A percentile compares a stretch with the other conserved stretches of the same genome.
phyloP scores from a whole-genome alignment of 2,888 invertebrate genomes.

The Drosophila neonasuta region DNA sequence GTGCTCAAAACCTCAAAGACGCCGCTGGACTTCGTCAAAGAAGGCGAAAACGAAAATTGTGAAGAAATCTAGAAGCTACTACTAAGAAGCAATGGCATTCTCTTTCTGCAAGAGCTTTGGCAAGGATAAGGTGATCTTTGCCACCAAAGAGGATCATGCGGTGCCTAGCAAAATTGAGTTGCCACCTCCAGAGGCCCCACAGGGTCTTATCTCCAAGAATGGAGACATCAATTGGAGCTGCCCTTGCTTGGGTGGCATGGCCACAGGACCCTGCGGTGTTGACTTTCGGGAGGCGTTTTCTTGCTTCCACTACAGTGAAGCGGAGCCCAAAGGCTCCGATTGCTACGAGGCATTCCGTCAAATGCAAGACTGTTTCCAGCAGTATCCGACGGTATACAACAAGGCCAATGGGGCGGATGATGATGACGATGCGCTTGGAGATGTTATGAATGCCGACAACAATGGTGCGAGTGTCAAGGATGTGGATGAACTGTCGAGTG shows the following conservation, averaged over 20 bases:
- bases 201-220: constrained; percentile 91
- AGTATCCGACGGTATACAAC: constrained; percentile 93
- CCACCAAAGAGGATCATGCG: constrained; percentile 89
- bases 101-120: constrained; percentile 83
- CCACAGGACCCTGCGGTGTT: constrained; percentile 96
- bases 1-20: constrained; percentile 83
- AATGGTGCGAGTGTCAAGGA: constrained; percentile 52
- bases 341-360: constrained; percentile 94
- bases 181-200: constrained; percentile 88
- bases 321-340: constrained; percentile 95
- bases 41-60: constrained; percentile 20
- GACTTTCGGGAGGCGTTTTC: constrained; percentile 97
- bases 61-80: constrained; percentile 7
- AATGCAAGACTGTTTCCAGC: constrained; percentile 95
- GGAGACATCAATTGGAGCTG: constrained; percentile 98
- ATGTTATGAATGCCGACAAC: constrained; percentile 68
- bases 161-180: constrained; percentile 87
- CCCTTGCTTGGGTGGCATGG: constrained; percentile 98
- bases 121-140: constrained; percentile 93
- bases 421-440: constrained; percentile 79
- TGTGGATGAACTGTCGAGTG: constrained; percentile 50
- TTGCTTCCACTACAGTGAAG: constrained; percentile 95
- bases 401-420: constrained; percentile 87
- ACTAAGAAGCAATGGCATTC: constrained; percentile 59
- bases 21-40: constrained; percentile 53